phyloP scores from a whole-genome alignment of 2,113 vertebrate species.

The Leptobrachium leishanense region DNA sequence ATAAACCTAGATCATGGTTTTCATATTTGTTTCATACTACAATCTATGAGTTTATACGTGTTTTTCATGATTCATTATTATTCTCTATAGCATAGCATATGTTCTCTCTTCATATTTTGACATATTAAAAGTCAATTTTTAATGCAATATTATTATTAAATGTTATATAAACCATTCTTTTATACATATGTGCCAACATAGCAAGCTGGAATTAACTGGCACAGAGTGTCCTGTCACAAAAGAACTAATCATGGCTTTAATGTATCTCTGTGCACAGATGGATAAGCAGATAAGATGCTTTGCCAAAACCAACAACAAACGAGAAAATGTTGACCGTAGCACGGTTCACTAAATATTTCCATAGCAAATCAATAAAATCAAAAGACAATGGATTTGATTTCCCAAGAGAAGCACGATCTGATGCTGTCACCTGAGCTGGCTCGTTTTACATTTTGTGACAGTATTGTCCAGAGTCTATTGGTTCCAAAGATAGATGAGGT shows the following conservation, averaged over 20 bases:
- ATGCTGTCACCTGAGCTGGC: neutral
- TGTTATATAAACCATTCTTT: no score
- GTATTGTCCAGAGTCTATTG: neutral
- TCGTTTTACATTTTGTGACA: neutral
- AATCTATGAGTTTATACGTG: no score
- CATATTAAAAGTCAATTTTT: no score
- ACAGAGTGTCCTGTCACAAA: conserved; percentile 31
- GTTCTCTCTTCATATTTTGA: no score
- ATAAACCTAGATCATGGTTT: no score
- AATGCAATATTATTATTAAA: no score
- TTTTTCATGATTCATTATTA: no score
- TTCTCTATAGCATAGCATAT: no score
- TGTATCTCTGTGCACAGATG: conserved; percentile 13
- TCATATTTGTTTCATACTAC: no score
- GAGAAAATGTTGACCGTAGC: conserved; percentile 24
- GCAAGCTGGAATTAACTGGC: neutral
- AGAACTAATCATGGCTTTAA: conserved; percentile 7
- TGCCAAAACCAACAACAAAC: conserved; percentile 34
- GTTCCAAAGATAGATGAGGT: neutral
- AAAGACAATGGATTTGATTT: conserved; percentile 33
- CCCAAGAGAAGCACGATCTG: conserved; percentile 34
- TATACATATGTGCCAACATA: no score
- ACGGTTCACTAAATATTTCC: conserved; percentile 22
- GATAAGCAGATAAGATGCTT: conserved; percentile 15
- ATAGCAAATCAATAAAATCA: conserved; percentile 34